phyloP scores from a whole-genome alignment of 2,113 vertebrate genomes.

The Epinephelus lanceolatus region DNA sequence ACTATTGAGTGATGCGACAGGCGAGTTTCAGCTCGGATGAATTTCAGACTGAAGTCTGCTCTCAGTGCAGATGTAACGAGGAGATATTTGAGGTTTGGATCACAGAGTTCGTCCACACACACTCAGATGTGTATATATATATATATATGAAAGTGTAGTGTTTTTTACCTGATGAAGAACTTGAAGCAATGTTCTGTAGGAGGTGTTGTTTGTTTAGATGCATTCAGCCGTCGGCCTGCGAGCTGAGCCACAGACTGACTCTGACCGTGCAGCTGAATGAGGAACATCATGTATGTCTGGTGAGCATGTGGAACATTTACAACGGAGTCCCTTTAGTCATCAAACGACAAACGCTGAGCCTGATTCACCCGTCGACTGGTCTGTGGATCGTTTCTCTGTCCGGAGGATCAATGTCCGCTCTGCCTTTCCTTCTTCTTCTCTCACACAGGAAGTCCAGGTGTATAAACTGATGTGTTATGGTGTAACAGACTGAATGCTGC shows the following conservation, averaged over 20 bases:
- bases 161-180: conserved; percentile 1
- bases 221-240: conserved; percentile 7
- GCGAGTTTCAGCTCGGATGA: too few species aligned
- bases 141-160: neutral
- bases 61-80: too few species aligned
- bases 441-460: conserved; percentile 1
- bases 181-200: neutral
- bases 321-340: too few species aligned
- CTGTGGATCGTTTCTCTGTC: neutral
- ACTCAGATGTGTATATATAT: neutral
- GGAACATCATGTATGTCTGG: neutral
- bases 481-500: neutral
- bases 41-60: too few species aligned
- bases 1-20: too few species aligned
- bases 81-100: too few species aligned
- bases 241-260: conserved; percentile 37
- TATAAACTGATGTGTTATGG: neutral
- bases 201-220: neutral
- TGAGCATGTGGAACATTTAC: too few species aligned
- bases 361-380: too few species aligned
- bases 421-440: neutral
- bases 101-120: too few species aligned
- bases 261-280: neutral
- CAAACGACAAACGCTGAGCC: too few species aligned
- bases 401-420: neutral